These are phyloP conservation scores for Rhopalosiphum maidis DNA, from an alignment of 1,140 invertebrate species.

Conservation along the genomic window DNA sequence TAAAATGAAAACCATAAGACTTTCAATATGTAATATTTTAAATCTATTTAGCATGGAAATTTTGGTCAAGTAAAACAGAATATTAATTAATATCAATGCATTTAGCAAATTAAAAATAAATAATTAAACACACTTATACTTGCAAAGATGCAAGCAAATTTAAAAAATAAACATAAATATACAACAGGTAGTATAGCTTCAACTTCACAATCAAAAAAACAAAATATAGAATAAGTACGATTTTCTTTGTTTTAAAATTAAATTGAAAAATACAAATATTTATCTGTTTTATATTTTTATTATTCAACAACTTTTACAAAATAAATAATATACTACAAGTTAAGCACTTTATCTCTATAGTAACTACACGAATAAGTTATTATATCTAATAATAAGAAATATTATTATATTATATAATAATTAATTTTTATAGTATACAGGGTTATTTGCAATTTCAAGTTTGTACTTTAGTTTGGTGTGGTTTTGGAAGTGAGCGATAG, in stretches of 20 bases:
- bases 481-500: no score
- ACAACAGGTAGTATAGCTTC: neutral
- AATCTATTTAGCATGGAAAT: neutral
- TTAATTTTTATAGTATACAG: no score
- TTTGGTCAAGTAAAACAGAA: neutral
- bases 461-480: no score
- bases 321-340: no score
- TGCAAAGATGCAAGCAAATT: neutral
- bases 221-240: neutral
- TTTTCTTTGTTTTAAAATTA: neutral
- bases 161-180: neutral
- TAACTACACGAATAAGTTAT: no score
- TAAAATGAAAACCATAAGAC: neutral
- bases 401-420: no score
- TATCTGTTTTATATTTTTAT: neutral
- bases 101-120: neutral
- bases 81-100: neutral
- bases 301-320: no score
- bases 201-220: neutral
- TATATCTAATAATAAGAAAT: no score
- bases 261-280: neutral
- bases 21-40: neutral
- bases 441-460: no score
- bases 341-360: no score
- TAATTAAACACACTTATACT: neutral